Evolutionary conservation across 2,113 vertebrate genomes (phyloP).

Genomic region (Nibea coibor): DNA sequence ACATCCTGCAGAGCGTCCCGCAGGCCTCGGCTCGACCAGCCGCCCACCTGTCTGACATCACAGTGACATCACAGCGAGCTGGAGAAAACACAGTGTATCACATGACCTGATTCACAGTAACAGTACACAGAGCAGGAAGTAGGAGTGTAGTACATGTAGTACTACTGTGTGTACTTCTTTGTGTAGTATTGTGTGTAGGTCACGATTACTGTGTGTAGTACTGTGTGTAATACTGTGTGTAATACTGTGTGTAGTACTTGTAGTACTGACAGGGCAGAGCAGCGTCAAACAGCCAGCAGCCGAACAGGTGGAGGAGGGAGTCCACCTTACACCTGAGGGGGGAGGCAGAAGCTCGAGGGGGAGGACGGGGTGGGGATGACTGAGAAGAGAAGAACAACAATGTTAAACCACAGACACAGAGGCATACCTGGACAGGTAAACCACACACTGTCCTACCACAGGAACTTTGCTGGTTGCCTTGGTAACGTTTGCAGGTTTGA

Average conservation of each 20-base stretch:
- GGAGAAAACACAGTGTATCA: background rate
- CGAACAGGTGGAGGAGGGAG: slow-evolving; percentile 95
- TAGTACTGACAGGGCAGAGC: slow-evolving; percentile 86
- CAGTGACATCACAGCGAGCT: slow-evolving; percentile 85
- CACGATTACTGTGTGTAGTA: background rate
- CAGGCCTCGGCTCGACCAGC: slow-evolving; percentile 92
- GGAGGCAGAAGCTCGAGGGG: slow-evolving; percentile 85
- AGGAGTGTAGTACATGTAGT: too few species aligned
- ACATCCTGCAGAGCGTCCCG: slow-evolving; percentile 94
- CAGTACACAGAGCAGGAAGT: background rate
- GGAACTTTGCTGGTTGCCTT: slow-evolving; percentile 80
- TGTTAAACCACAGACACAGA: too few species aligned
- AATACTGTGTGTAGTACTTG: too few species aligned
- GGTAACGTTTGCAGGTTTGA: slow-evolving; percentile 26
- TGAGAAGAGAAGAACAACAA: background rate
- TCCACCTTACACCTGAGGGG: slow-evolving; percentile 93
- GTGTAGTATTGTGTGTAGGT: background rate
- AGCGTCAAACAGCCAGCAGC: slow-evolving; percentile 95
- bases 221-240: too few species aligned
- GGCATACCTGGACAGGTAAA: background rate
- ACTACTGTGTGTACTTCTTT: background rate
- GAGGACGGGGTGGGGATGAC: slow-evolving; percentile 4
- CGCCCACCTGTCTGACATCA: slow-evolving; percentile 86
- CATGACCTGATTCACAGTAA: background rate
- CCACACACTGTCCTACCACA: background rate